Evolutionary conservation across 2,113 vertebrate species (phyloP).

Genomic region (Leuciscus idus): DNA sequence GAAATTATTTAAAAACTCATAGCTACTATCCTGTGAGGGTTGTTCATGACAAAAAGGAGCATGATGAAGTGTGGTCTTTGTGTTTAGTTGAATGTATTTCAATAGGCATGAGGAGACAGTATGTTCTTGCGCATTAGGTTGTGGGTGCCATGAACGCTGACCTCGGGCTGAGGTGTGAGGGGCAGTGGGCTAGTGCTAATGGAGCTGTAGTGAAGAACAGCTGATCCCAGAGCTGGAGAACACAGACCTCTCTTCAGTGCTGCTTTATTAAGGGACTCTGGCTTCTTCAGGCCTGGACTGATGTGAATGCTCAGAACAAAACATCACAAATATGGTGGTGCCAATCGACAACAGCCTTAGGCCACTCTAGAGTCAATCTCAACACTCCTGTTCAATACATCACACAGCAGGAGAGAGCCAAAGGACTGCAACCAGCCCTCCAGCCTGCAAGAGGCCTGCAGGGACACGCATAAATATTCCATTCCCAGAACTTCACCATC

Average conservation of each 20-base stretch:
- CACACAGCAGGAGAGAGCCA: constrained; percentile 52
- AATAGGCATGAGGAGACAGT: neutral
- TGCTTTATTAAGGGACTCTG: constrained; percentile 20
- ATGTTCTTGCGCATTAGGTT: neutral
- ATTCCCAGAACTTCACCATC: constrained; percentile 19
- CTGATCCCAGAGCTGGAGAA: constrained; percentile 64
- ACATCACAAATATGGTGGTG: constrained; percentile 53
- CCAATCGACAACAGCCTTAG: constrained; percentile 50
- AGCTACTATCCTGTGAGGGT: too few relatives aligned
- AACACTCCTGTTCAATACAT: constrained; percentile 50
- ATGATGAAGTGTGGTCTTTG: neutral
- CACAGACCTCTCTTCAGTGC: constrained; percentile 47
- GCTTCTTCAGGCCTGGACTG: constrained; percentile 56
- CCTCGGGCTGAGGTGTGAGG: constrained; percentile 15
- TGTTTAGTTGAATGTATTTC: neutral
- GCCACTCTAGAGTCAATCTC: constrained; percentile 35
- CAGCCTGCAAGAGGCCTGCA: constrained; percentile 28
- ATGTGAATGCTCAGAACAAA: constrained; percentile 65
- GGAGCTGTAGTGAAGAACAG: constrained; percentile 59
- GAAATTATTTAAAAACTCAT: neutral
- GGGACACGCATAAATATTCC: constrained; percentile 11
- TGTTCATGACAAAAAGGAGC: neutral
- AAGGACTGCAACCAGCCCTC: constrained; percentile 42
- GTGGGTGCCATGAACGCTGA: constrained; percentile 5
- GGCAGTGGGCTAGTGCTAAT: constrained; percentile 63